Evolutionary conservation across 2,888 invertebrate species (phyloP).

Genomic region (Leptarthrus brevirostris): DNA sequence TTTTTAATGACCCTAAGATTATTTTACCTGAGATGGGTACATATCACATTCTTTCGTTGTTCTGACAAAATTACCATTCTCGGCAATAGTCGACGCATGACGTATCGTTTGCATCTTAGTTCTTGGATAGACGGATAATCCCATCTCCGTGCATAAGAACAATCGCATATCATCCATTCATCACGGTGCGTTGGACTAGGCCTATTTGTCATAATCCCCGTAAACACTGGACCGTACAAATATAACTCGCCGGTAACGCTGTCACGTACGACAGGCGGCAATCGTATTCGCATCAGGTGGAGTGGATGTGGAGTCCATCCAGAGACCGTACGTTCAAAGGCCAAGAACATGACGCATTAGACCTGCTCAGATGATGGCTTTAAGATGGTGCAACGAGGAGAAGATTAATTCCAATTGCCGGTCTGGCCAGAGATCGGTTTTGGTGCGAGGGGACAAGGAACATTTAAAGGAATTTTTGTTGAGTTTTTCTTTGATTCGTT

Average conservation of each 20-base stretch:
- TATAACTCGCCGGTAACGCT: constrained; percentile 18
- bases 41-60: background rate
- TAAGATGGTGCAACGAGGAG: constrained; percentile 22
- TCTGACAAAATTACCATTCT: constrained; percentile 38
- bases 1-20: background rate
- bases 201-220: constrained; percentile 47
- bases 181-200: constrained; percentile 30
- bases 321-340: constrained; percentile 29
- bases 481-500: constrained; percentile 23
- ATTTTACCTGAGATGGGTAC: background rate
- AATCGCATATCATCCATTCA: constrained; percentile 39
- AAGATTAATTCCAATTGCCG: constrained; percentile 45
- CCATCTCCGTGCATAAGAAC: constrained; percentile 29
- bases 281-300: constrained; percentile 27
- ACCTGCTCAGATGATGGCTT: constrained; percentile 17
- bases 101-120: constrained; percentile 40
- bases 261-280: constrained; percentile 33
- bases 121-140: constrained; percentile 25
- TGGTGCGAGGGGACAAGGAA: background rate
- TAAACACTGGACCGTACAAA: constrained; percentile 42
- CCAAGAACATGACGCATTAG: constrained; percentile 47
- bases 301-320: background rate
- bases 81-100: constrained; percentile 30
- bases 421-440: background rate
- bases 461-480: constrained; percentile 26